phyloP scores from a whole-genome alignment of 2,797 vertebrate species.

The Prionace glauca region DNA sequence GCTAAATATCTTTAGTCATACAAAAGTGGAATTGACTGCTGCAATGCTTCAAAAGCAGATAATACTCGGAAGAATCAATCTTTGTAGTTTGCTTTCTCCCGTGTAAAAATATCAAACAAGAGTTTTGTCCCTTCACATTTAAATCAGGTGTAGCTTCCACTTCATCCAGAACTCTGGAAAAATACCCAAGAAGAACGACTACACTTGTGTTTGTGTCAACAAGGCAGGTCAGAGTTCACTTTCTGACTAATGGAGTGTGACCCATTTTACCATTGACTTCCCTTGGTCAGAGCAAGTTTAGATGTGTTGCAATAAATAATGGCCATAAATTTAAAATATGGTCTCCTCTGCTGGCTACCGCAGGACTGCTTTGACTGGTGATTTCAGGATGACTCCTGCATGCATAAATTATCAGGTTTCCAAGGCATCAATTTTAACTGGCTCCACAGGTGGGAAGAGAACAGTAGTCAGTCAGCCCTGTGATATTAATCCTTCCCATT shows the following conservation, averaged over 20 bases:
- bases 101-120: background rate
- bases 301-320: background rate
- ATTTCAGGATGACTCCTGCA: background rate
- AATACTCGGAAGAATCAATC: background rate
- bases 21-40: background rate
- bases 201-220: background rate
- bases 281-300: background rate
- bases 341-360: background rate
- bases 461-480: background rate
- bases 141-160: background rate
- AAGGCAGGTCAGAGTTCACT: background rate
- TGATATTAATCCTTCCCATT: background rate
- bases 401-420: background rate
- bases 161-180: background rate
- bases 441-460: background rate
- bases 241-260: background rate
- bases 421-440: background rate
- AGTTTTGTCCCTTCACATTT: background rate
- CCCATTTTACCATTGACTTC: background rate
- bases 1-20: background rate
- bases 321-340: background rate
- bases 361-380: background rate
- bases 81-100: background rate
- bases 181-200: background rate
- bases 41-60: background rate